These are phyloP conservation scores for Siphamia tubifer DNA, from an alignment of 2,113 vertebrate species.

Conservation along the genomic window DNA sequence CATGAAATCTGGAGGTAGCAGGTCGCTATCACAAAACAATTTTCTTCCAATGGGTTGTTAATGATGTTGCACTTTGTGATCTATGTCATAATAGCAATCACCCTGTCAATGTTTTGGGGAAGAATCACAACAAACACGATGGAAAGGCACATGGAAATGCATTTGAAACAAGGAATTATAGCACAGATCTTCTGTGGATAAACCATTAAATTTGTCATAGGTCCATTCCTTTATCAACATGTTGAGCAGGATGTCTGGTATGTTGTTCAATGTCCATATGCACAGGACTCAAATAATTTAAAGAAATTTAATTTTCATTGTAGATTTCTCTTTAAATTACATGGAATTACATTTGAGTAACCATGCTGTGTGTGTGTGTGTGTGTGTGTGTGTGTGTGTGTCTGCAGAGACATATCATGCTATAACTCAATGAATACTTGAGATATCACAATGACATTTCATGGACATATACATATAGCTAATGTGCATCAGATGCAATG, in stretches of 20 bases:
- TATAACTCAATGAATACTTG: too few relatives aligned
- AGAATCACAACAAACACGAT: not conserved
- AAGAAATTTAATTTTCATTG: not conserved
- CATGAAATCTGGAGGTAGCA: conserved; percentile 40
- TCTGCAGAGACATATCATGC: too few relatives aligned
- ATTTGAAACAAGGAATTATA: not conserved
- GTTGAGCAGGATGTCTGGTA: too few relatives aligned
- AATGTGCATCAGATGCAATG: too few relatives aligned
- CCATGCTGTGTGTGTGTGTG: too few relatives aligned
- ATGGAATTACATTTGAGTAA: not conserved
- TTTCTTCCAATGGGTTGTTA: conserved; percentile 17
- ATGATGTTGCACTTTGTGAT: conserved; percentile 10
- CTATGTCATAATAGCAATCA: conserved; percentile 4
- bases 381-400: too few relatives aligned
- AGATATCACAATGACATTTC: too few relatives aligned
- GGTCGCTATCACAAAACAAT: conserved; percentile 40
- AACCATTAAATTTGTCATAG: not conserved
- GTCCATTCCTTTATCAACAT: not conserved
- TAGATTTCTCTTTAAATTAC: not conserved
- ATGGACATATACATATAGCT: too few relatives aligned
- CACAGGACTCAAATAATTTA: accelerated
- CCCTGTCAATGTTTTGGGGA: not conserved
- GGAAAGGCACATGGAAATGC: not conserved
- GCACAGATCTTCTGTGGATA: not conserved
- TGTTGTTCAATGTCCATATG: not conserved